phyloP scores from a whole-genome alignment of 2,797 vertebrate species.

The Catostomus latipinnis region DNA sequence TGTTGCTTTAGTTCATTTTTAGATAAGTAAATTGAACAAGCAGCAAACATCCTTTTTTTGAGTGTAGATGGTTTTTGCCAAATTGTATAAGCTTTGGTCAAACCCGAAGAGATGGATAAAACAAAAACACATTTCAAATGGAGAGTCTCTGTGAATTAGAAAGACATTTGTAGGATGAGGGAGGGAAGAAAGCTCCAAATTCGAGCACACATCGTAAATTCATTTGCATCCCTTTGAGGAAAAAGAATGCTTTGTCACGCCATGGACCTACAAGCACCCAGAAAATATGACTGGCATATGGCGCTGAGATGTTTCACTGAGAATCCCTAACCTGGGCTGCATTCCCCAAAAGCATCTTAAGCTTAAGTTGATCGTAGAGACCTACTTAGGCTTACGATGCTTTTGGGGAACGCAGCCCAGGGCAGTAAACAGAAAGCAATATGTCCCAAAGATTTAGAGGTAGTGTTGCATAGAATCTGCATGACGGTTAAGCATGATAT shows the following conservation, averaged over 20 bases:
- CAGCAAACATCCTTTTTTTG: too few species aligned
- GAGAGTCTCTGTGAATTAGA: neutral
- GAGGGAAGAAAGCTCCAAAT: neutral
- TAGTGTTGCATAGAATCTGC: too few species aligned
- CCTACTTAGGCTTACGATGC: too few species aligned
- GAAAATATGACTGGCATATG: neutral
- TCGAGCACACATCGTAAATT: conserved; percentile 3
- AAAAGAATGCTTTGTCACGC: neutral
- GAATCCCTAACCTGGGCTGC: neutral
- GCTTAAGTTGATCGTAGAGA: too few species aligned
- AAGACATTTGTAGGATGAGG: neutral
- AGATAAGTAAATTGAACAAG: too few species aligned
- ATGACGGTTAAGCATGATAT: too few species aligned
- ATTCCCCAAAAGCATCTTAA: too few species aligned
- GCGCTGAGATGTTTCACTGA: neutral
- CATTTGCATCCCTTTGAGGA: neutral
- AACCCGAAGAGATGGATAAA: neutral
- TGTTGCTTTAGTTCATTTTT: too few species aligned
- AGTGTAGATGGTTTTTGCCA: too few species aligned
- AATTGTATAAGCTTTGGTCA: neutral
- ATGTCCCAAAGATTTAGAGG: neutral
- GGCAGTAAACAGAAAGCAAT: too few species aligned
- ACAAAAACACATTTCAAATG: neutral
- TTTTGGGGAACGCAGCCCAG: too few species aligned
- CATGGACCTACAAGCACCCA: neutral